Evolutionary conservation across 2,888 invertebrate species (phyloP).

Genomic region (Drymonia ruficornis): DNA sequence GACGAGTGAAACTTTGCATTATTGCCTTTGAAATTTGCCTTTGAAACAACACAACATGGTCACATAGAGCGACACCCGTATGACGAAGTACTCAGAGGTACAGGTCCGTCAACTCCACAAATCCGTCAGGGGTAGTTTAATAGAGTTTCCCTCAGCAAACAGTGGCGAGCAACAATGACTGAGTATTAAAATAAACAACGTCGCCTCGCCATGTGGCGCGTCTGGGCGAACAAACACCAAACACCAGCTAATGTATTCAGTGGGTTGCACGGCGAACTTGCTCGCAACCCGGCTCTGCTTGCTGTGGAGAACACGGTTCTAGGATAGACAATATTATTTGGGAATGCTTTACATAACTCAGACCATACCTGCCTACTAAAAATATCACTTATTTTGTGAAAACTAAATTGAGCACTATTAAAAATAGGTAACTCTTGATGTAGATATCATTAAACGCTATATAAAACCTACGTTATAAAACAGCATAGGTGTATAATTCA

Average conservation of each 20-base stretch:
- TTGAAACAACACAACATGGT: not conserved
- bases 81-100: not conserved
- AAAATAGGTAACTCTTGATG: no score
- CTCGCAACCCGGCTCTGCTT: conserved; percentile 37
- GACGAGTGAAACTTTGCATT: no score
- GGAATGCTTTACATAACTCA: conserved; percentile 8
- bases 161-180: conserved; percentile 75
- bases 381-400: no score
- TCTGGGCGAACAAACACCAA: conserved; percentile 69
- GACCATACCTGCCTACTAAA: no score
- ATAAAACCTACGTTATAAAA: no score
- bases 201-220: conserved; percentile 76
- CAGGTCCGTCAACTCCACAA: conserved; percentile 42
- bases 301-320: not conserved
- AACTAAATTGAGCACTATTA: no score
- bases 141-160: conserved; percentile 72
- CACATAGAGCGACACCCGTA: not conserved
- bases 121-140: conserved; percentile 71
- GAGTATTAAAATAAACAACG: conserved; percentile 83
- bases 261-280: conserved; percentile 53
- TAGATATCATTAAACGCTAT: no score
- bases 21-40: no score
- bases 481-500: no score
- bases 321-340: conserved; percentile 6
- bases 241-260: conserved; percentile 77